phyloP scores from a whole-genome alignment of 2,797 vertebrate genomes.

The Carduelis carduelis region DNA sequence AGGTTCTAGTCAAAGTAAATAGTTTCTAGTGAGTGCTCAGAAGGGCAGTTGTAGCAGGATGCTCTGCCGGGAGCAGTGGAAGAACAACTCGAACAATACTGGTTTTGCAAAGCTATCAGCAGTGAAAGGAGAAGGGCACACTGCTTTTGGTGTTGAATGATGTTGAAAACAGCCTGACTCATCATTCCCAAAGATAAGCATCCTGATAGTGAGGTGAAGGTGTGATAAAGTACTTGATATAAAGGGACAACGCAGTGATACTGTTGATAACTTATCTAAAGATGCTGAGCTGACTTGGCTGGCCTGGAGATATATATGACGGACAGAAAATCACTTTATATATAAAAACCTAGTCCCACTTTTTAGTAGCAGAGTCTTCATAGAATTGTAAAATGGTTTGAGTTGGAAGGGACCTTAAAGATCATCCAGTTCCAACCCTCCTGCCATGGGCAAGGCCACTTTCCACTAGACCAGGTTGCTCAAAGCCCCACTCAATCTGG shows the following conservation, averaged over 20 bases:
- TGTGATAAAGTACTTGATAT: background rate
- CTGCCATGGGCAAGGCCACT: background rate
- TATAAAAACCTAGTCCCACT: background rate
- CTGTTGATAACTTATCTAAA: background rate
- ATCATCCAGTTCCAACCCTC: background rate
- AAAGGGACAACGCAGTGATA: background rate
- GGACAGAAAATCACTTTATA: background rate
- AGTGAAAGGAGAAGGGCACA: background rate
- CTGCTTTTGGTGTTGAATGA: background rate
- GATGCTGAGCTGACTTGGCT: background rate
- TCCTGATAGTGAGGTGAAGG: background rate
- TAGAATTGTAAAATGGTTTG: background rate
- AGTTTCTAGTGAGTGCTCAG: background rate
- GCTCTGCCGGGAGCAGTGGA: background rate
- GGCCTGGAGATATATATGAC: background rate
- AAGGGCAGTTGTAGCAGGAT: background rate
- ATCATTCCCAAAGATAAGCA: background rate
- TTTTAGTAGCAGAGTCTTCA: background rate
- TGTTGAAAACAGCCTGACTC: background rate
- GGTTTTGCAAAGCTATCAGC: background rate
- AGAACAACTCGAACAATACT: accelerated
- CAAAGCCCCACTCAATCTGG: background rate
- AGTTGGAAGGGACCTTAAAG: background rate
- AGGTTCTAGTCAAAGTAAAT: background rate
- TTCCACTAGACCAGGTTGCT: background rate